A percentile compares a stretch with the other conserved stretches of the same genome.
phyloP scores from a whole-genome alignment of 1,140 invertebrate genomes.

The Orchesella cincta region DNA sequence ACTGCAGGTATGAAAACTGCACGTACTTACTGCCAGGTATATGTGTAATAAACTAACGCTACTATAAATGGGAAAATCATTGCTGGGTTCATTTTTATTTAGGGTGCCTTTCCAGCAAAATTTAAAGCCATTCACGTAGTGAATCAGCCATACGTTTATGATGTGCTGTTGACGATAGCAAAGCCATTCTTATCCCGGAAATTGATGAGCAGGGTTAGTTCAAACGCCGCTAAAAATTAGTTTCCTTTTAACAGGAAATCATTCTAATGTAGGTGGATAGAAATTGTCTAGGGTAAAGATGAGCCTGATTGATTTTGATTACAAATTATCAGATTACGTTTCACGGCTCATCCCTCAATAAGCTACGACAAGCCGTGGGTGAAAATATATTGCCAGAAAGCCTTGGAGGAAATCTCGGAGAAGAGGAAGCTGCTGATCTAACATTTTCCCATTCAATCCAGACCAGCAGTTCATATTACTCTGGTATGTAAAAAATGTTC shows the following conservation, averaged over 20 bases:
- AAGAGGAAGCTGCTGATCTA: conserved; percentile 19
- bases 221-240: too few relatives aligned
- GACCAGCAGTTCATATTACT: neutral
- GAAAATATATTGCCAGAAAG: conserved; percentile 20
- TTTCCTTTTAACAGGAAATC: too few relatives aligned
- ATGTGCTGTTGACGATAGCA: conserved; percentile 9
- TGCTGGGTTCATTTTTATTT: neutral
- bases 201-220: conserved; percentile 15
- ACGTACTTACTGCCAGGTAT: too few relatives aligned
- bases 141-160: conserved; percentile 24
- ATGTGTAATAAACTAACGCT: neutral
- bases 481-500: neutral
- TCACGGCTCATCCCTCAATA: neutral
- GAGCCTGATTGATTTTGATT: neutral
- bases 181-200: conserved; percentile 16
- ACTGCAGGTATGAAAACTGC: conserved; percentile 7
- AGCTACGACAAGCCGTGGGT: neutral
- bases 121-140: conserved; percentile 27
- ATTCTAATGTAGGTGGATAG: too few relatives aligned
- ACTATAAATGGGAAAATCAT: neutral
- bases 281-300: neutral
- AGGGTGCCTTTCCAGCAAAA: conserved; percentile 29
- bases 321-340: neutral
- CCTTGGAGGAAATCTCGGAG: neutral
- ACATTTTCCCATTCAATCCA: conserved; percentile 5